phyloP scores from a whole-genome alignment of 2,888 invertebrate species.

The Drepana falcataria region DNA sequence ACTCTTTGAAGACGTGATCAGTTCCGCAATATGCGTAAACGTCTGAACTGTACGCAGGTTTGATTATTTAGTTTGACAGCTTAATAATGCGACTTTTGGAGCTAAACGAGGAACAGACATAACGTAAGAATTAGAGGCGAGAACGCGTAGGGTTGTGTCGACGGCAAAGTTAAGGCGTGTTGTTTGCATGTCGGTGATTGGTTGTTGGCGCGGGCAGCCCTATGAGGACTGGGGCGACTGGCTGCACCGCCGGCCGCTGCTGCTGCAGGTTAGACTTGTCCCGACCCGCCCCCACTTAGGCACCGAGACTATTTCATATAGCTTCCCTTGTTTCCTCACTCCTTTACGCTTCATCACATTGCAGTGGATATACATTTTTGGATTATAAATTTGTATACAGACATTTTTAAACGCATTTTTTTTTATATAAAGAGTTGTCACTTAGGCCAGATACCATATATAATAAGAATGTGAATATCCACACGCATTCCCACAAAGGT shows the following conservation, averaged over 20 bases:
- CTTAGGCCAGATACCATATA: too few species aligned
- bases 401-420: too few species aligned
- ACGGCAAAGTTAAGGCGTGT: constrained; percentile 60
- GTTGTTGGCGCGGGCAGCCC: constrained; percentile 62
- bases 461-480: too few species aligned
- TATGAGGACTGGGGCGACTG: constrained; percentile 75
- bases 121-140: constrained; percentile 4
- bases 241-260: constrained; percentile 86
- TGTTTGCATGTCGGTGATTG: constrained; percentile 75
- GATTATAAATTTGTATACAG: too few species aligned
- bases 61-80: too few species aligned
- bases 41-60: too few species aligned
- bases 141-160: constrained; percentile 22
- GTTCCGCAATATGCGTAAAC: too few species aligned
- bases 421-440: too few species aligned
- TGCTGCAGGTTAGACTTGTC: constrained; percentile 87
- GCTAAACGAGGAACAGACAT: too few species aligned
- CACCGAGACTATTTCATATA: constrained; percentile 8
- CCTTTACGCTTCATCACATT: constrained; percentile 9
- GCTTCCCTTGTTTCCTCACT: constrained; percentile 9
- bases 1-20: too few species aligned
- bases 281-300: constrained; percentile 11
- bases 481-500: too few species aligned
- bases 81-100: too few species aligned
- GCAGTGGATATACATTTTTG: neutral